These are phyloP conservation scores for Agelas oroides DNA, from an alignment of 37 sponge, comb jelly and placozoan genomes.

Conservation along the genomic window DNA sequence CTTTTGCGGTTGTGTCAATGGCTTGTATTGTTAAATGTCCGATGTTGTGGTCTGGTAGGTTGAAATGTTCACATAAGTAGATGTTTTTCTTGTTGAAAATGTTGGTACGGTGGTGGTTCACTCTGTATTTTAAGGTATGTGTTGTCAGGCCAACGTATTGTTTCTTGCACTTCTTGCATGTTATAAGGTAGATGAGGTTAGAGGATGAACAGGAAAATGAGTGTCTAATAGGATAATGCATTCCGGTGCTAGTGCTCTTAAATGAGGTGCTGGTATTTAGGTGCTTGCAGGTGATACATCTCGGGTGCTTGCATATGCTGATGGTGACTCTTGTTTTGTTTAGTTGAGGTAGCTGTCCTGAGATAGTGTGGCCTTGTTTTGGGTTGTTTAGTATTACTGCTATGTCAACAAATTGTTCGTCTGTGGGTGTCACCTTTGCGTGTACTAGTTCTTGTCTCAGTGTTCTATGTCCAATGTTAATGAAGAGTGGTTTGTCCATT, in stretches of 20 bases:
- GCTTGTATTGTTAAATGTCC: no score
- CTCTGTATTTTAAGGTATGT: conserved; percentile 12
- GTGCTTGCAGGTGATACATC: conserved; percentile 45
- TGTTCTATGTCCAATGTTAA: background rate
- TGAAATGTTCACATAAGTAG: conserved; percentile 27
- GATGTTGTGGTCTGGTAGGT: conserved; percentile 28
- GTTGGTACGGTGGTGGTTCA: conserved; percentile 29
- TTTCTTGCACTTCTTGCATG: no score
- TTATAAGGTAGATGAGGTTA: conserved; percentile 46
- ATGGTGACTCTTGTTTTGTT: no score
- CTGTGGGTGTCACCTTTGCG: conserved; percentile 4
- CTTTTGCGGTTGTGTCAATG: no score
- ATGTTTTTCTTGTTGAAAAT: conserved; percentile 1
- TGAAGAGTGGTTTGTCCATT: background rate
- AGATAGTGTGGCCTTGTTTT: no score
- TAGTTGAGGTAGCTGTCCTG: no score
- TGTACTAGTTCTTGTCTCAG: background rate
- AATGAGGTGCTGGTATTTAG: conserved; percentile 4
- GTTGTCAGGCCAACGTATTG: conserved; percentile 48
- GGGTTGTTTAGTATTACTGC: no score
- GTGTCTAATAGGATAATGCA: background rate
- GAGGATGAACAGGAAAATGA: conserved; percentile 22
- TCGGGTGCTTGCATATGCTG: background rate
- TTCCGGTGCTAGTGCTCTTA: conserved; percentile 12
- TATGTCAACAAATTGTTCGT: no score